Conservation (phyloP, 1,140 invertebrate genomes). For the Achroia grisella region DNA sequence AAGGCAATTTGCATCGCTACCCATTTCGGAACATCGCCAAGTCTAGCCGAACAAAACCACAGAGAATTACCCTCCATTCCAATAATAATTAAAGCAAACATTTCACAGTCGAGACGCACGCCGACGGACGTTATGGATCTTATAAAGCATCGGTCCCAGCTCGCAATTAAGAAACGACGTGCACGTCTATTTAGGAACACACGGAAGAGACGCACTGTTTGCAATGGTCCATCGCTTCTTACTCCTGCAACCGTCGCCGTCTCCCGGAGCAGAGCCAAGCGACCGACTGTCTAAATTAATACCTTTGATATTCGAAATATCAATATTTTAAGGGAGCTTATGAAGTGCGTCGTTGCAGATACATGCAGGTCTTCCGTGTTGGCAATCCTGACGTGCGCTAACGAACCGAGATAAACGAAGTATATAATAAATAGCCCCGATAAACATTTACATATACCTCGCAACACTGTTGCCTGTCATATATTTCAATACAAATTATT, state of each 20-base stretch:
- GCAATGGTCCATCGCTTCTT: conserved; percentile 56
- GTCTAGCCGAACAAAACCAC: conserved; percentile 73
- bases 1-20: conserved; percentile 73
- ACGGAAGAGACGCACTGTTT: conserved; percentile 66
- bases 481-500: neutral
- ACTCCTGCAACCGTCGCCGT: conserved; percentile 29
- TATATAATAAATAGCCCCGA: conserved; percentile 16
- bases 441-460: conserved; percentile 16
- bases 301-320: conserved; percentile 68
- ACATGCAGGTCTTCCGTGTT: conserved; percentile 50
- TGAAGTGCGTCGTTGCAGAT: conserved; percentile 40
- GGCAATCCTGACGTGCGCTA: conserved; percentile 36
- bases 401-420: conserved; percentile 31
- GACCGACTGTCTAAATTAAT: conserved; percentile 57
- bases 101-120: conserved; percentile 61
- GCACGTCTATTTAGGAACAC: conserved; percentile 66
- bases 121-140: conserved; percentile 64
- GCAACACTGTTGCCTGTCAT: conserved; percentile 13
- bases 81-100: conserved; percentile 74
- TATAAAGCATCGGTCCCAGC: conserved; percentile 64
- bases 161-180: conserved; percentile 70
- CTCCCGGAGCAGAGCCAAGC: conserved; percentile 34
- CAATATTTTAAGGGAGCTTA: conserved; percentile 62
- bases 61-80: conserved; percentile 71
- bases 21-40: conserved; percentile 72